Evolutionary conservation across 1,140 invertebrate species (phyloP).

Genomic region (Pararge aegeria): DNA sequence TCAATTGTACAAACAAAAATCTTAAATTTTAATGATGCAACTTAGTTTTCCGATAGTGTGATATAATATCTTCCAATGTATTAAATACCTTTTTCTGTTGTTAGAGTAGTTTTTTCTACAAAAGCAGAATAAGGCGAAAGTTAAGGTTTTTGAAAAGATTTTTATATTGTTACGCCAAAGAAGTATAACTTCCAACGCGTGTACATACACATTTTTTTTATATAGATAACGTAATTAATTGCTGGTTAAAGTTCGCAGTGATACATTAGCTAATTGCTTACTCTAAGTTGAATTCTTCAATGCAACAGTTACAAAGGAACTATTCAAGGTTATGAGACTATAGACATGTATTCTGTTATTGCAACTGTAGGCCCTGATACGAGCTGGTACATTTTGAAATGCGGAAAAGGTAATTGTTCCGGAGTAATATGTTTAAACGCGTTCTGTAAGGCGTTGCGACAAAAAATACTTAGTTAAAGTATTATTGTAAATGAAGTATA

Average conservation of each 20-base stretch:
- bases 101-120: no score
- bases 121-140: no score
- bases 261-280: not conserved
- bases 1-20: no score
- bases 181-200: no score
- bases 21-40: no score
- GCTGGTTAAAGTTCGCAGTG: not conserved
- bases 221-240: no score
- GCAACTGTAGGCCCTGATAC: not conserved
- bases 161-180: no score
- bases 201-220: no score
- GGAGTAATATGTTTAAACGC: not conserved
- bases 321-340: not conserved
- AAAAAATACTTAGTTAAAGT: not conserved
- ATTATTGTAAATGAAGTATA: not conserved
- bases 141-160: no score
- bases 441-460: not conserved
- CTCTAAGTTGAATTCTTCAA: not conserved
- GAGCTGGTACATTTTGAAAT: constrained; percentile 4
- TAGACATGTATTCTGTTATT: not conserved
- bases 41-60: no score
- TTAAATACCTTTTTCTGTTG: no score
- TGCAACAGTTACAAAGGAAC: not conserved
- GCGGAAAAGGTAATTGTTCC: constrained; percentile 6
- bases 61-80: no score